Percentiles rank a stretch among this genome's conserved stretches.
Conservation (phyloP, 2,113 vertebrate genomes). For the Eurypyga helias region DNA sequence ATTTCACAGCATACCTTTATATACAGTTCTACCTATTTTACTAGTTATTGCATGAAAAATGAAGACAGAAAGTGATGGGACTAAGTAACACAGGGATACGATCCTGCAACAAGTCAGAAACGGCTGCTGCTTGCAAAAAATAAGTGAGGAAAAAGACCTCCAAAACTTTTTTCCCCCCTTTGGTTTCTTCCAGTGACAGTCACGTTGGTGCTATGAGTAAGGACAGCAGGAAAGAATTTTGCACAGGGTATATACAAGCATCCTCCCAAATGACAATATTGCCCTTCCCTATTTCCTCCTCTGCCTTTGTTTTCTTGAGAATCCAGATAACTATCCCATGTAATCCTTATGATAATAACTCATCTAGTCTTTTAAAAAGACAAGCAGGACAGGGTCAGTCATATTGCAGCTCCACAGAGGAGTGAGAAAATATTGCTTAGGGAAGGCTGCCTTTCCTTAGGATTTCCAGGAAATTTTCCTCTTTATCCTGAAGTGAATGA, state of each 20-base stretch:
- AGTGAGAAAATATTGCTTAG: background rate
- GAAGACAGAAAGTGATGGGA: background rate
- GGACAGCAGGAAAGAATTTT: background rate
- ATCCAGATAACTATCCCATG: background rate
- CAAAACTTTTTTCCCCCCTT: background rate
- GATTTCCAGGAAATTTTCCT: background rate
- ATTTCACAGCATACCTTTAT: background rate
- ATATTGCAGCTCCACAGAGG: background rate
- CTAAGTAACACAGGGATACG: background rate
- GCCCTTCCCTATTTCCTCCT: background rate
- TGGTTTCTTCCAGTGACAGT: background rate
- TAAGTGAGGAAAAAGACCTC: background rate
- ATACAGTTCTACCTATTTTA: background rate
- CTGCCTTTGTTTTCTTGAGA: background rate
- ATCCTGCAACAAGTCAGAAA: background rate
- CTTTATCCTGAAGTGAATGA: background rate
- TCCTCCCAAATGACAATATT: background rate
- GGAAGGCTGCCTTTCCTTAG: background rate
- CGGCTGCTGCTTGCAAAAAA: background rate
- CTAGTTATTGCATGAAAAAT: background rate
- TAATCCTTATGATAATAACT: background rate
- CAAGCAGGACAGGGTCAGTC: background rate
- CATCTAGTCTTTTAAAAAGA: background rate
- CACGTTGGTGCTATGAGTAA: background rate
- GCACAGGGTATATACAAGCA: background rate